Conservation (phyloP, 2,888 invertebrate genomes). For the Spodoptera littoralis region DNA sequence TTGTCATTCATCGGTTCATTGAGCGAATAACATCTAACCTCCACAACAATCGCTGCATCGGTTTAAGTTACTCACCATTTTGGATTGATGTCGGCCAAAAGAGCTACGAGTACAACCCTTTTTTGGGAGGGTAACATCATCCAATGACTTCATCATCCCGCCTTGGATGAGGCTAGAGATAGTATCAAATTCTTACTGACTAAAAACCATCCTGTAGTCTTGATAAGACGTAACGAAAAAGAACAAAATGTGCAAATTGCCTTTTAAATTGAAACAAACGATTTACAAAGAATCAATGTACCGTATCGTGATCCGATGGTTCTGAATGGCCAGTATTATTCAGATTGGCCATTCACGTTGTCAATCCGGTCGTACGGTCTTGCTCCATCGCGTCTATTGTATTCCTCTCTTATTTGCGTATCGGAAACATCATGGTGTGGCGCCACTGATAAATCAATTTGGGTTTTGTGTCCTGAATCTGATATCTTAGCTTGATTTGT, state of each 20-base stretch:
- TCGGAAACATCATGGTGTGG: conserved; percentile 28
- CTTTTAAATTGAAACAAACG: conserved; percentile 37
- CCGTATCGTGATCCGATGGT: conserved; percentile 45
- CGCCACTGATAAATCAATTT: conserved; percentile 41
- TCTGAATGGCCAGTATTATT: conserved; percentile 50
- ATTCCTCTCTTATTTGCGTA: conserved; percentile 42
- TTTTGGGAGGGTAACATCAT: too few relatives aligned
- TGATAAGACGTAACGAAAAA: not conserved
- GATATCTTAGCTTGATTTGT: too few relatives aligned
- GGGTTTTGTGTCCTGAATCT: conserved; percentile 8
- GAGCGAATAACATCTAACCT: too few relatives aligned
- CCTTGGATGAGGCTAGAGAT: not conserved
- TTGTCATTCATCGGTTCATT: too few relatives aligned
- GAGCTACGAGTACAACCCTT: too few relatives aligned
- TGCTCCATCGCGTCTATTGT: conserved; percentile 55
- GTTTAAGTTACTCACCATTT: too few relatives aligned
- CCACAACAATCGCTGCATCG: too few relatives aligned
- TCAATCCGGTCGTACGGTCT: conserved; percentile 46
- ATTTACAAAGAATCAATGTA: conserved; percentile 43
- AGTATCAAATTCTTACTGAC: not conserved
- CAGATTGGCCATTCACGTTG: conserved; percentile 53
- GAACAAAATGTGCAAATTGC: conserved; percentile 28
- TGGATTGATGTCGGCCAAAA: too few relatives aligned
- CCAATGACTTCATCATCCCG: not conserved
- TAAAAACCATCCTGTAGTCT: too few relatives aligned